A percentile compares a stretch with the other conserved stretches of the same genome.
These are phyloP conservation scores for Diprion similis DNA, from an alignment of 1,140 invertebrate species.

Conservation along the genomic window DNA sequence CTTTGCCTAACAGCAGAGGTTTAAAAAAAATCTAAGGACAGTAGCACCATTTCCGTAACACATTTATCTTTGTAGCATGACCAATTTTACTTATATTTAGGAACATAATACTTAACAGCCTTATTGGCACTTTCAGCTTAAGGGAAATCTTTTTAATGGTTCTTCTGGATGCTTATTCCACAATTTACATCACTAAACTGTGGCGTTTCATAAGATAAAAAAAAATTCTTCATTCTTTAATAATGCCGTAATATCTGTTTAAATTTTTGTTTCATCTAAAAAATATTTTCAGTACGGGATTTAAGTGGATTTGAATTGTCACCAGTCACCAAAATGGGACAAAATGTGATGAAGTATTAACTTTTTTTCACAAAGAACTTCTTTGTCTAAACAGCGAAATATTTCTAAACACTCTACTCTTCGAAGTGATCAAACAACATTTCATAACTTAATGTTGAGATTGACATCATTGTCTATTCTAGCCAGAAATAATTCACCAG, in stretches of 20 bases:
- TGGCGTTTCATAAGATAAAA: neutral
- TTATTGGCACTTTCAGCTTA: no score
- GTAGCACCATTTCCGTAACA: constrained; percentile 4
- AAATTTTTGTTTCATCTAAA: neutral
- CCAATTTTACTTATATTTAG: neutral
- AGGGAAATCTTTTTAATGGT: neutral
- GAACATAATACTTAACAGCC: neutral
- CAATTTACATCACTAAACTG: neutral
- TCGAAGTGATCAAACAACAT: neutral
- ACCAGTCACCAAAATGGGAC: neutral
- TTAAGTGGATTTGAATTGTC: neutral
- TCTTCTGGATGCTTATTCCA: neutral
- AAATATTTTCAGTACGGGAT: neutral
- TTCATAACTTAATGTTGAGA: neutral
- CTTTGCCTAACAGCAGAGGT: constrained; percentile 40
- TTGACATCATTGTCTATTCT: neutral
- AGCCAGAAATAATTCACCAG: neutral
- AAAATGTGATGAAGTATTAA: neutral
- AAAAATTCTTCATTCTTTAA: neutral
- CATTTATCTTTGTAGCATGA: constrained; percentile 6
- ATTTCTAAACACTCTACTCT: no score
- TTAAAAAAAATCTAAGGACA: neutral
- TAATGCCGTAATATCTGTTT: neutral
- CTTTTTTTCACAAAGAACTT: no score
- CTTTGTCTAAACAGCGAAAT: no score